These are phyloP conservation scores for Cercopithecus mitis DNA, from an alignment of 2,797 vertebrate species.

Conservation along the genomic window DNA sequence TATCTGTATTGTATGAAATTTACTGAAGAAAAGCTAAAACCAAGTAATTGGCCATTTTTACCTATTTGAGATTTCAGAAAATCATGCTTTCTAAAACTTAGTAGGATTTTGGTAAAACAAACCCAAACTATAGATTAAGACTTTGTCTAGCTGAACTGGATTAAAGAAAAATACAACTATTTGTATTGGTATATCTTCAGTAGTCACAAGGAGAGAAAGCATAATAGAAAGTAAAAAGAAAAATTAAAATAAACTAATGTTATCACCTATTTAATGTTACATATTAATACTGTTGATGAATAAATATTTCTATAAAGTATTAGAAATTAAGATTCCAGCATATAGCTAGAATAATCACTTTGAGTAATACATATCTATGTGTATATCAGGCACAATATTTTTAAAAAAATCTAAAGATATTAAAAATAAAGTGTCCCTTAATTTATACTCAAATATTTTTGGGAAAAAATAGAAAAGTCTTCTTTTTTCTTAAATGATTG, in stretches of 20 bases:
- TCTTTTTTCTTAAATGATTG: not conserved
- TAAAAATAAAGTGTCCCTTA: not conserved
- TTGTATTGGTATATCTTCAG: not conserved
- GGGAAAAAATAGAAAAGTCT: not conserved
- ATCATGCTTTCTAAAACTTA: not conserved
- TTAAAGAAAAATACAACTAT: not conserved
- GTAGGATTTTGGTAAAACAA: constrained; percentile 47
- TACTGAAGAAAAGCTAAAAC: not conserved
- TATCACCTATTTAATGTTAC: constrained; percentile 54
- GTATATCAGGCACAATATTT: not conserved
- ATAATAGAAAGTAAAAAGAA: constrained; percentile 4
- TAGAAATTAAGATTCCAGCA: constrained; percentile 45
- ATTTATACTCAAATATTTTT: not conserved
- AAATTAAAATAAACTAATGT: not conserved
- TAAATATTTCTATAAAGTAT: constrained; percentile 23
- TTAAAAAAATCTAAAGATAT: not conserved
- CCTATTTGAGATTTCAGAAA: not conserved
- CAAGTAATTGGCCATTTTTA: not conserved
- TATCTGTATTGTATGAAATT: not conserved
- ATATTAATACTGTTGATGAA: constrained; percentile 30
- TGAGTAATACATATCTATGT: not conserved
- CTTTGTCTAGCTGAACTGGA: constrained; percentile 3
- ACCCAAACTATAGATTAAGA: constrained; percentile 51
- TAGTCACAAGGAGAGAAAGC: not conserved
- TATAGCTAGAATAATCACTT: constrained; percentile 16